These are phyloP conservation scores for Agrochola lota DNA, from an alignment of 2,888 invertebrate genomes.

Conservation along the genomic window DNA sequence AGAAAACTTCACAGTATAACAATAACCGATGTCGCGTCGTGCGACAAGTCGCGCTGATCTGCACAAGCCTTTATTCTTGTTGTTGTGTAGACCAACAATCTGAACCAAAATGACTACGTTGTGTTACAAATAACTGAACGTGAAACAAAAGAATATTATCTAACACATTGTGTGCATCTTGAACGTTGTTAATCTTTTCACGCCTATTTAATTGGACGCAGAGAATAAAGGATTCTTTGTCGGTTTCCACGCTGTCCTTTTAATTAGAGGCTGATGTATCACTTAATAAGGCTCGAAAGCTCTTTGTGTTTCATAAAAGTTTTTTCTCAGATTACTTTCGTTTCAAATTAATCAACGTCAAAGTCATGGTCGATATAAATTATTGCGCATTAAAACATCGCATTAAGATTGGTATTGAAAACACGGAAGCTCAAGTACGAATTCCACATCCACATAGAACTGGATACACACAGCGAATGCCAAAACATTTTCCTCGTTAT, in stretches of 20 bases:
- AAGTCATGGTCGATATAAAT: constrained; percentile 34
- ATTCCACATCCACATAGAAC: not conserved
- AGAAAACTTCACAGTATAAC: too few relatives aligned
- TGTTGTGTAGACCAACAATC: not conserved
- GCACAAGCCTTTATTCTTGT: too few relatives aligned
- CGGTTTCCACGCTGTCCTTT: constrained; percentile 38
- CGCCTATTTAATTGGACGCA: constrained; percentile 59
- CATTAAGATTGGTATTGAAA: constrained; percentile 11
- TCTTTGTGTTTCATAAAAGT: constrained; percentile 38
- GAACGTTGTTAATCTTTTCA: constrained; percentile 58
- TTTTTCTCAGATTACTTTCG: constrained; percentile 28
- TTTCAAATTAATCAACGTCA: constrained; percentile 49
- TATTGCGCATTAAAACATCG: constrained; percentile 21
- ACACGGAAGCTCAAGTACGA: constrained; percentile 15
- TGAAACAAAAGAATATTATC: constrained; percentile 34
- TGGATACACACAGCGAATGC: not conserved
- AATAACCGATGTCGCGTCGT: too few relatives aligned
- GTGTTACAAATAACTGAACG: constrained; percentile 20
- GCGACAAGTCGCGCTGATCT: too few relatives aligned
- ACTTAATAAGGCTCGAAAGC: constrained; percentile 38
- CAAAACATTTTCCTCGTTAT: not conserved
- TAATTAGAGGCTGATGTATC: constrained; percentile 55
- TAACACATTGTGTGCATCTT: constrained; percentile 46
- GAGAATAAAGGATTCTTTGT: constrained; percentile 47
- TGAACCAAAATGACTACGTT: constrained; percentile 19